phyloP scores from a whole-genome alignment of 2,888 invertebrate species.

The Epinotia ramella region DNA sequence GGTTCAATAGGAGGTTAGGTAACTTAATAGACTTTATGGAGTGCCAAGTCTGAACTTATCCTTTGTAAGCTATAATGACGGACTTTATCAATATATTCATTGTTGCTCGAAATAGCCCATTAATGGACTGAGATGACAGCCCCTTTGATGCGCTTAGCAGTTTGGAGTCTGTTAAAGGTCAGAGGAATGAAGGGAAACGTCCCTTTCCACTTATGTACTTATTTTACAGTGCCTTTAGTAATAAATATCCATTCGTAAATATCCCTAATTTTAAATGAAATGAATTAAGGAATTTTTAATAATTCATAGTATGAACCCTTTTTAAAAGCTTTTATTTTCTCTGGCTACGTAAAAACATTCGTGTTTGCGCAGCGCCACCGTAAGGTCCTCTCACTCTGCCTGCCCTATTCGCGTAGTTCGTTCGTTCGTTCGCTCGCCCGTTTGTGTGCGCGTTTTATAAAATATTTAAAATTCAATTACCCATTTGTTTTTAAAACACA shows the following conservation, averaged over 20 bases:
- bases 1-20: neutral
- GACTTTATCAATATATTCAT: conserved; percentile 31
- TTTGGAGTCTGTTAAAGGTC: neutral
- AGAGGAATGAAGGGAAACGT: neutral
- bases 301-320: neutral
- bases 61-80: conserved; percentile 21
- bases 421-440: too few relatives aligned
- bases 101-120: conserved; percentile 21
- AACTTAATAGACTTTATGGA: neutral
- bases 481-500: too few relatives aligned
- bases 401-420: too few relatives aligned
- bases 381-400: too few relatives aligned
- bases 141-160: conserved; percentile 17
- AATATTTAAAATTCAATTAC: too few relatives aligned
- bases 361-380: too few relatives aligned
- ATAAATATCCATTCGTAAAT: too few relatives aligned
- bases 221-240: neutral
- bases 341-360: too few relatives aligned
- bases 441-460: too few relatives aligned
- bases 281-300: neutral
- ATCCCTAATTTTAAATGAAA: neutral
- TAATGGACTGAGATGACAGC: conserved; percentile 25
- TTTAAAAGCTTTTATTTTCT: too few relatives aligned
- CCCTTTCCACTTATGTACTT: neutral
- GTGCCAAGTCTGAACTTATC: conserved; percentile 19